Conservation (phyloP, 2,113 vertebrate species). For the Syrrhaptes paradoxus region DNA sequence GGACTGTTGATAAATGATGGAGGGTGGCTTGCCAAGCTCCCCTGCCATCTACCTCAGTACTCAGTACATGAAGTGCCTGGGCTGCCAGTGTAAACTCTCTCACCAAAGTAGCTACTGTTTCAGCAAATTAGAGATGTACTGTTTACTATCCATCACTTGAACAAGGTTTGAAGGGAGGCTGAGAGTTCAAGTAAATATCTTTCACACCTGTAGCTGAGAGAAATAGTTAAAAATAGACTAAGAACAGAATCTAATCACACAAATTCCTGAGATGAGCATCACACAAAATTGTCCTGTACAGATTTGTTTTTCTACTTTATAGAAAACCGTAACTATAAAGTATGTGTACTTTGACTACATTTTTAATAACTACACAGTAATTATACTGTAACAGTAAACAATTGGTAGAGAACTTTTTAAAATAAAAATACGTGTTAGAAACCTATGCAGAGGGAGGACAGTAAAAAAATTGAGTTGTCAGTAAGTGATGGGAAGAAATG, state of each 20-base stretch:
- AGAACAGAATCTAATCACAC: background rate
- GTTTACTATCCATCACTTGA: background rate
- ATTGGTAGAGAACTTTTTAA: background rate
- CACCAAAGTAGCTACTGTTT: background rate
- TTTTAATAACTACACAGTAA: background rate
- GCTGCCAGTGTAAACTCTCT: background rate
- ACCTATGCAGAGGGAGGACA: background rate
- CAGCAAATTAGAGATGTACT: background rate
- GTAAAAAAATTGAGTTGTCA: background rate
- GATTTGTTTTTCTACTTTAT: background rate
- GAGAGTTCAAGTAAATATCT: background rate
- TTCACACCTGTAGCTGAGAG: background rate
- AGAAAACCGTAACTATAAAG: too few species aligned
- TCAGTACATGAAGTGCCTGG: background rate
- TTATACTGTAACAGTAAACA: background rate
- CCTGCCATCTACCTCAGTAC: too few species aligned
- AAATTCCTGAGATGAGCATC: background rate
- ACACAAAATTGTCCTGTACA: background rate
- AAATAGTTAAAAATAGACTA: background rate
- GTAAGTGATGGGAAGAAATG: background rate
- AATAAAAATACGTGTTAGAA: background rate
- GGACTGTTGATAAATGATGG: too few species aligned
- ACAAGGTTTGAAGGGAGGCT: background rate
- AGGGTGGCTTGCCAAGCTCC: too few species aligned
- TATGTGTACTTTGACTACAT: background rate